phyloP scores from a whole-genome alignment of 2,888 invertebrate species.

The Macrosiphum euphorbiae region DNA sequence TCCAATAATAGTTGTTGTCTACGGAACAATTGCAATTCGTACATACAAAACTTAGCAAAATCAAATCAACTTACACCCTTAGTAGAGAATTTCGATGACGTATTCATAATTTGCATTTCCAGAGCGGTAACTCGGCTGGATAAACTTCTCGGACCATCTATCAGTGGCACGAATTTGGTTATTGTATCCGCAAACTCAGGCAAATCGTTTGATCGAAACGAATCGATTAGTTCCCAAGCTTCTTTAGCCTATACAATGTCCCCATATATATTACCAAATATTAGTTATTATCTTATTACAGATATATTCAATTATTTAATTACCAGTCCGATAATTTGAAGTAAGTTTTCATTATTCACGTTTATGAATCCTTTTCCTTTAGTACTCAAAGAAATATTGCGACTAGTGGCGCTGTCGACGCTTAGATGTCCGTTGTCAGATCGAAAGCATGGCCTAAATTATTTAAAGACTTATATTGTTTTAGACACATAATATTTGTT shows the following conservation, averaged over 20 bases:
- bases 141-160: slow-evolving; percentile 44
- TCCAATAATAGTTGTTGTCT: not conserved
- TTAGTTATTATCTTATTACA: not conserved
- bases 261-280: not conserved
- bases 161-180: slow-evolving; percentile 17
- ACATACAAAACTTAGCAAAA: not conserved
- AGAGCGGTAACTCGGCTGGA: not conserved
- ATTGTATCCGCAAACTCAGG: not conserved
- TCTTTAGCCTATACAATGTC: slow-evolving; percentile 31
- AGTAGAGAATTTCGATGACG: not conserved
- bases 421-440: slow-evolving; percentile 84
- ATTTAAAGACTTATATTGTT: not conserved
- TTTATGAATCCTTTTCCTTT: slow-evolving; percentile 79
- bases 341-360: slow-evolving; percentile 80
- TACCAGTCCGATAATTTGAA: slow-evolving; percentile 72
- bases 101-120: slow-evolving; percentile 42
- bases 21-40: not conserved
- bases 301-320: slow-evolving; percentile 54
- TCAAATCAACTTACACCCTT: slow-evolving; percentile 26
- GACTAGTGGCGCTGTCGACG: slow-evolving; percentile 82
- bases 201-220: slow-evolving; percentile 39
- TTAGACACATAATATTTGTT: not conserved
- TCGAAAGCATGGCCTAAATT: slow-evolving; percentile 68
- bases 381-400: slow-evolving; percentile 82
- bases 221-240: slow-evolving; percentile 41